Evolutionary conservation across 2,797 vertebrate genomes (phyloP).

Genomic region (Acanthornis magna): DNA sequence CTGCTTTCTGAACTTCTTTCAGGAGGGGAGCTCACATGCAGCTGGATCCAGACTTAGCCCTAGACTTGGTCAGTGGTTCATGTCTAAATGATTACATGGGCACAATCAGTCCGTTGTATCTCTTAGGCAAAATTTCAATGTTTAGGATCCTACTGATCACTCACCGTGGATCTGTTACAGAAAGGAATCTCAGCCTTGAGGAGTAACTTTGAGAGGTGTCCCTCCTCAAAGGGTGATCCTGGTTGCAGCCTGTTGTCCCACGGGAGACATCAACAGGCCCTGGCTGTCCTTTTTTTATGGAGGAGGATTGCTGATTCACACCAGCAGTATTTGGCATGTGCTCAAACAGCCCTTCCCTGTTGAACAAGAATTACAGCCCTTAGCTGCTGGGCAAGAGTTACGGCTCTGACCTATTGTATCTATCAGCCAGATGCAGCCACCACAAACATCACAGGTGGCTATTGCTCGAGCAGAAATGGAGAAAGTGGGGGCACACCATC

Average conservation of each 20-base stretch:
- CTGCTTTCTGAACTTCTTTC: neutral
- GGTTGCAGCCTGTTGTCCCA: neutral
- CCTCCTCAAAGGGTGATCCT: neutral
- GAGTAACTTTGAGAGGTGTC: neutral
- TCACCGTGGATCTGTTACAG: neutral
- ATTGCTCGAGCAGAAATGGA: neutral
- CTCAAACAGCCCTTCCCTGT: neutral
- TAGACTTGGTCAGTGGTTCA: neutral
- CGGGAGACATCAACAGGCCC: neutral
- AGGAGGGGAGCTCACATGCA: neutral
- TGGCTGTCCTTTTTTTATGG: neutral
- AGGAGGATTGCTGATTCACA: neutral
- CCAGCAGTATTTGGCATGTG: rapidly evolving
- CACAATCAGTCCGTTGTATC: neutral
- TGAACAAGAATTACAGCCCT: neutral
- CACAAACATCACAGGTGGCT: neutral
- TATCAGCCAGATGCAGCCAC: neutral
- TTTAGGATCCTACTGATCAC: neutral
- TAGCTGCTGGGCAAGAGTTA: neutral
- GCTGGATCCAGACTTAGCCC: neutral
- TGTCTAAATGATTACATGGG: neutral
- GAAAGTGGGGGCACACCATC: too few relatives aligned
- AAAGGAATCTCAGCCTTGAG: neutral
- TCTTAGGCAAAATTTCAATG: neutral
- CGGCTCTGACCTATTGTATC: neutral